Evolutionary conservation across 1,140 invertebrate species (phyloP), one percentile per base, ranked within the genome.

Genomic region (Octopus sinensis): DNA sequence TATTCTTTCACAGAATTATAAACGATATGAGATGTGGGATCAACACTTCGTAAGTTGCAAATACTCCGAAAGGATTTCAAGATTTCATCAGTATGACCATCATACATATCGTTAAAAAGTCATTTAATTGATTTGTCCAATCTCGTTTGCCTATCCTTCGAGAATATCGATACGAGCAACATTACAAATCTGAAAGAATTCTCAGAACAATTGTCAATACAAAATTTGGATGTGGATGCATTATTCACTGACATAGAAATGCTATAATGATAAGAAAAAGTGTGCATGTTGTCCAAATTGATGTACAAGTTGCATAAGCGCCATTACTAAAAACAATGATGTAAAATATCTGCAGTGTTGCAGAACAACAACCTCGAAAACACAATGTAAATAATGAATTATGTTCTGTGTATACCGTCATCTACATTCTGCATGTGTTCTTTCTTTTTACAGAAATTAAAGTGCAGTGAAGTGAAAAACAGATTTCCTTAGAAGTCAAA

Each of bases 291-390:
- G 62, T 68, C 62, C 62, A 68, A 68, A 68, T 68, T 68, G 62
- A n/a, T 1, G n/a, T 9, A n/a, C 62, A 68, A 68, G 62, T 68
- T 9, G 9, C 62, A 68, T 68, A 12, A n/a, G n/a, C 23, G 23
- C 23, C 23, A 23, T 23, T 23, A 23, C 23, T 23, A 23, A 9
- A 68, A 68, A 68, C 9, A 68, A 68, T 68, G 62, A n/a, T 68
- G 62, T 68, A 68, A 68, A 68, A 68, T 68, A 68, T 68, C n/a
- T 68, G 62, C 62, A 68, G 62, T 68, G 9, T n/a, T 12, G 62
- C 62, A 68, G 62, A n/a, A n/a, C 62, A 68, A 68, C n/a, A n/a
- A n/a, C 62, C 62, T 68, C n/a, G 62, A 68, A 68, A 68, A 68
- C 62, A 68, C 1, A 68, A 12, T 68, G 62, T 12, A 68, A 68